Evolutionary conservation across 2,797 vertebrate genomes (phyloP).

Genomic region (Crenichthys baileyi): DNA sequence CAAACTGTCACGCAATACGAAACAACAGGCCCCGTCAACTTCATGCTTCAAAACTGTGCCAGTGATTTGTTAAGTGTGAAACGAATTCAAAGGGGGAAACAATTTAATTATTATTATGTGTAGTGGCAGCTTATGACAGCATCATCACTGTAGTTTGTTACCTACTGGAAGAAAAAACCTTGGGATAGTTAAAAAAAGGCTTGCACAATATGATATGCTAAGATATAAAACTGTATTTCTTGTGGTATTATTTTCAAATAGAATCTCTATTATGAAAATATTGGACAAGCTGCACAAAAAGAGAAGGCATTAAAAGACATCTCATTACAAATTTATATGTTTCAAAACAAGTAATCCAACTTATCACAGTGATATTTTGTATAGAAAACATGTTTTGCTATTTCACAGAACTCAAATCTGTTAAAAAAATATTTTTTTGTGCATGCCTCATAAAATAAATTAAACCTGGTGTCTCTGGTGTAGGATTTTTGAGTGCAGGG

Average conservation of each 20-base stretch:
- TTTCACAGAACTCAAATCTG: neutral
- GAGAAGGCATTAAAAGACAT: neutral
- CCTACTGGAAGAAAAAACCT: slow-evolving; percentile 30
- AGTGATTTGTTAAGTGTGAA: slow-evolving; percentile 42
- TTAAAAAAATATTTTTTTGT: neutral
- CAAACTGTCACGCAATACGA: slow-evolving; percentile 40
- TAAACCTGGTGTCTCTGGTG: neutral
- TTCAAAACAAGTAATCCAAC: neutral
- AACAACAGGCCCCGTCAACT: slow-evolving; percentile 29
- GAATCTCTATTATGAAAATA: neutral
- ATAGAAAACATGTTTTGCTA: neutral
- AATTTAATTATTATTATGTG: slow-evolving; percentile 32
- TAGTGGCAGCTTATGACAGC: slow-evolving; percentile 45
- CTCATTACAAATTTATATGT: neutral
- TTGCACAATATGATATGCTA: slow-evolving; percentile 3
- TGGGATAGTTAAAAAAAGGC: slow-evolving; percentile 16
- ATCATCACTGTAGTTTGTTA: slow-evolving; percentile 56
- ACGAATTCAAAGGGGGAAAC: slow-evolving; percentile 24
- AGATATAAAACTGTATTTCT: neutral
- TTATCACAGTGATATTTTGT: neutral
- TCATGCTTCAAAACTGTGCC: slow-evolving; percentile 38
- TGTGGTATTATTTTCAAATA: neutral
- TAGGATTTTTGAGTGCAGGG: neutral
- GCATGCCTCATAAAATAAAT: neutral
- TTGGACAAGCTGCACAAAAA: neutral